A percentile compares a stretch with the other conserved stretches of the same genome.
phyloP scores from a whole-genome alignment of 2,797 vertebrate genomes.

The Crocodylus rhombifer region DNA sequence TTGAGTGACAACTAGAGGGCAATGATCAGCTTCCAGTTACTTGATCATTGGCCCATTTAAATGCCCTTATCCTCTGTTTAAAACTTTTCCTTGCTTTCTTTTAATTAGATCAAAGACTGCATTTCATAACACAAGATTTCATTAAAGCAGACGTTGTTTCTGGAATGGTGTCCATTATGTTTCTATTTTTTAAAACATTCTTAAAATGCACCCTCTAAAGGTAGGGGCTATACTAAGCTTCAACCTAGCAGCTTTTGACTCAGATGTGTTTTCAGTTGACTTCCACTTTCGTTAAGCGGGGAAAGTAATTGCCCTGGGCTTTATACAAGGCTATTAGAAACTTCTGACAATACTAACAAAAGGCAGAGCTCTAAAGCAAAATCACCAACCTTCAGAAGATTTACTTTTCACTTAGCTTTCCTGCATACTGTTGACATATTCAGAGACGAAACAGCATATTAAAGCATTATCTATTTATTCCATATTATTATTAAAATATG shows the following conservation, averaged over 20 bases:
- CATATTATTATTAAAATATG: neutral
- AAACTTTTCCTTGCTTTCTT: conserved; percentile 19
- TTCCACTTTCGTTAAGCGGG: conserved; percentile 39
- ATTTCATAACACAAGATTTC: neutral
- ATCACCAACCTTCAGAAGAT: conserved; percentile 18
- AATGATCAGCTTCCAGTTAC: conserved; percentile 54
- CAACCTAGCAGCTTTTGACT: neutral
- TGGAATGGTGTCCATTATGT: neutral
- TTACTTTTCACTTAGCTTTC: conserved; percentile 33
- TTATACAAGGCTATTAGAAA: conserved; percentile 35
- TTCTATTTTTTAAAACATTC: neutral
- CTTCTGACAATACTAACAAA: conserved; percentile 53
- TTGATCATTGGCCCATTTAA: conserved; percentile 25
- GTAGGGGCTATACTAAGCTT: neutral
- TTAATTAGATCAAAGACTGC: conserved; percentile 10
- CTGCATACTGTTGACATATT: neutral
- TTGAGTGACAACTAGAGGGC: conserved; percentile 70
- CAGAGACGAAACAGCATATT: conserved; percentile 23
- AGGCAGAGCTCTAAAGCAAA: conserved; percentile 45
- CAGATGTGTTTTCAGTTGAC: conserved; percentile 6
- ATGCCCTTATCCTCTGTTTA: conserved; percentile 30
- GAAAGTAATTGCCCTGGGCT: conserved; percentile 60
- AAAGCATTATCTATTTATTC: neutral
- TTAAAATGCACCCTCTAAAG: conserved; percentile 6
- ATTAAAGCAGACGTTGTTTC: neutral